Base-by-base conservation (phyloP, 1,140 invertebrate species). In the Drosophila aff. region DNA sequence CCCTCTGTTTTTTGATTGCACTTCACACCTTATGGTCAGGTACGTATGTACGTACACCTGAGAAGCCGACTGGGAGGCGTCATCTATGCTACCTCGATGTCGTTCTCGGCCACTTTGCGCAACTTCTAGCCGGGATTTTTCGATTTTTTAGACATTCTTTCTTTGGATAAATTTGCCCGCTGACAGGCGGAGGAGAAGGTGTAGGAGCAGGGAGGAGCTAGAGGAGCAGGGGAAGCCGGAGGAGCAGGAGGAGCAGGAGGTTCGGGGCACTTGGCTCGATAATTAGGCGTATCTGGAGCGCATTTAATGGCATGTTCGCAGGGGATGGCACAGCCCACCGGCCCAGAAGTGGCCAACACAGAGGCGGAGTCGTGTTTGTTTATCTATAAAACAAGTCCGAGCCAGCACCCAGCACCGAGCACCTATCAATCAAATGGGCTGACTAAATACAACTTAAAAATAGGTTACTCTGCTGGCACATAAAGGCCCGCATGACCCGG, bases 1-100 rank as follows among this genome's bases (percentile, higher is more conserved):
- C 46, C 47, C 50, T 71, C 77, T 82, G 68, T 66, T 82, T 82
- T 52, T 52, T 83, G 80, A 89, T 87, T 81, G 80, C 83, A 89
- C 76, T 80, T 87, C 76, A 83, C 83, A 79, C 83, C 83, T 31
- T 82, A 61, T 72, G 75, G 52, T 21, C 52, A 38, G 18, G 33
- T 38, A 38, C 21, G 2, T n/a, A 40, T 7, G 11, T 33, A 33
- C 3, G 31, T 9, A 55, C 68, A 71, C 53, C 44, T 68, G 43
- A 49, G 43, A 49, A 44, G 62, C 46, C 50, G 31, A 53, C 44
- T 40, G 50, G 28, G 50, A 52, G 65, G 50, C 50, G 64, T 63
- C 69, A 67, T 65, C 38, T 31, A 36, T 50, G 49, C 33, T 53
- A 8, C 31, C 49, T 50, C 26, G 41, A 40, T 41, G 40, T 47